These are phyloP conservation scores for Cryptocheilus praepositus DNA, from an alignment of 2,888 invertebrate species.

Conservation along the genomic window DNA sequence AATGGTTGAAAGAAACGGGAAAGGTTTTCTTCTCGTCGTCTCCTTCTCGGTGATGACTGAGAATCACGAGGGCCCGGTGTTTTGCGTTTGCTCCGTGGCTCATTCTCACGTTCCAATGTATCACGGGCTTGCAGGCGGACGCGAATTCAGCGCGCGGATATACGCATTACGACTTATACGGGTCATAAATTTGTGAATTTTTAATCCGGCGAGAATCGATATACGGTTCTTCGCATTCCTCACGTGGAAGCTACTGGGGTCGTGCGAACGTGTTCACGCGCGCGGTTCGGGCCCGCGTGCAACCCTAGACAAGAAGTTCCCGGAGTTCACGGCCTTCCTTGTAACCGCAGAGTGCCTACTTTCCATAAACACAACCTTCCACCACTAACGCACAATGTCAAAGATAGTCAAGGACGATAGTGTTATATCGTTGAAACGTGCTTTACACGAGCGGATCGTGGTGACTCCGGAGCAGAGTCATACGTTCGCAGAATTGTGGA, in stretches of 20 bases:
- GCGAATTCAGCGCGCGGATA: no score
- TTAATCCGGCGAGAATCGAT: neutral
- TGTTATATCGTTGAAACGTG: slow-evolving; percentile 15
- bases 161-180: no score
- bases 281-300: slow-evolving; percentile 9
- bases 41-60: no score
- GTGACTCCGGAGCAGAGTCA: neutral
- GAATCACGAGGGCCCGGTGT: no score
- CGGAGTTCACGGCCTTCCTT: slow-evolving; percentile 32
- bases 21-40: no score
- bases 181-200: no score
- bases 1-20: no score
- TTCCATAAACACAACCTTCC: slow-evolving; percentile 42
- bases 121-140: no score
- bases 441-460: slow-evolving; percentile 6
- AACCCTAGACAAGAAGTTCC: slow-evolving; percentile 30
- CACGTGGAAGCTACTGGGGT: slow-evolving; percentile 11
- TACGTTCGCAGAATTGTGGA: no score
- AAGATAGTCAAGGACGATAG: slow-evolving; percentile 26
- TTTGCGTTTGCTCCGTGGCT: no score
- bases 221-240: slow-evolving; percentile 14
- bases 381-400: slow-evolving; percentile 27
- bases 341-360: slow-evolving; percentile 31
- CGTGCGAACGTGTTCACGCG: slow-evolving; percentile 21
- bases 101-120: no score